Conservation (phyloP, 2,888 invertebrate genomes). For the Augiades crinisus region DNA sequence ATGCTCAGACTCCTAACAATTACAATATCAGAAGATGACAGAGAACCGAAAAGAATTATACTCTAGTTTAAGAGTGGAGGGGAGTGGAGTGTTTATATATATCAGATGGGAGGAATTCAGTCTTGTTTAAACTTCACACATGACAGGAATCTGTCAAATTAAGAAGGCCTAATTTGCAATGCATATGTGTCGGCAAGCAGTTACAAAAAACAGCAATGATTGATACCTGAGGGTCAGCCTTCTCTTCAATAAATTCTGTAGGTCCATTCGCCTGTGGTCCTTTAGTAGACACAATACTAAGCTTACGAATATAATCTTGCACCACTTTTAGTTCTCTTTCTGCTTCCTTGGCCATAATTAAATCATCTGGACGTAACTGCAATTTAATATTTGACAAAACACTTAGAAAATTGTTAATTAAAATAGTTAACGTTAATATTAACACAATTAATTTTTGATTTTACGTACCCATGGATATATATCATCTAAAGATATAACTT, state of each 20-base stretch:
- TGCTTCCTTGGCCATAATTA: slow-evolving; percentile 88
- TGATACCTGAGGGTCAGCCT: slow-evolving; percentile 84
- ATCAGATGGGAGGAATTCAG: too few species aligned
- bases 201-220: background rate
- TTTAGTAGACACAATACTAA: slow-evolving; percentile 91
- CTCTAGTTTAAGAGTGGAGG: too few species aligned
- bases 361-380: slow-evolving; percentile 92
- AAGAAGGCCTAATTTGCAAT: too few species aligned
- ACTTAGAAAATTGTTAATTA: too few species aligned
- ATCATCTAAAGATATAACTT: slow-evolving; percentile 91
- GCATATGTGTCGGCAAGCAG: too few species aligned
- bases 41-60: too few species aligned
- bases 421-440: too few species aligned
- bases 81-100: too few species aligned
- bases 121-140: too few species aligned
- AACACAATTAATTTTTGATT: background rate
- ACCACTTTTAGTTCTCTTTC: slow-evolving; percentile 92
- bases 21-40: too few species aligned
- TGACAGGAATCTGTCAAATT: too few species aligned
- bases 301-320: slow-evolving; percentile 92
- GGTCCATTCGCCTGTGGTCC: slow-evolving; percentile 89
- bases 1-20: too few species aligned
- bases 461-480: slow-evolving; percentile 93
- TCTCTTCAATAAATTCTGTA: slow-evolving; percentile 83
- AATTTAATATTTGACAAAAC: background rate